Evolutionary conservation across 2,797 vertebrate genomes (phyloP).

Genomic region (Chromobotia macracanthus): DNA sequence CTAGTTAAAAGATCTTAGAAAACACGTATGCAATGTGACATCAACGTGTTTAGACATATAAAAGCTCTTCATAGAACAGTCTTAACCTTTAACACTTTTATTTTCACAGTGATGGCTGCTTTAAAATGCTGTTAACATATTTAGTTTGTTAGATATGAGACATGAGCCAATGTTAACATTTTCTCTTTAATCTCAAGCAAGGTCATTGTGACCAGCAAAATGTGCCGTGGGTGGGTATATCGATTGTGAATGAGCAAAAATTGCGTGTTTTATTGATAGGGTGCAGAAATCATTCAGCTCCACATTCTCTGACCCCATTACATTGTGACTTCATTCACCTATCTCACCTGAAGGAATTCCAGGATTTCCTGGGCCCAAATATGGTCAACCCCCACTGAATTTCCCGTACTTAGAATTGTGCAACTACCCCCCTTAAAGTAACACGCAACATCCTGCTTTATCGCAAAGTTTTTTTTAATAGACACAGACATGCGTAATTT

Average conservation of each 20-base stretch:
- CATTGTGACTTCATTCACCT: conserved; percentile 62
- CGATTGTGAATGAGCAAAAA: conserved; percentile 40
- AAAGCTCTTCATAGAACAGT: not conserved
- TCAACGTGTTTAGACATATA: not conserved
- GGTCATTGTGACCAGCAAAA: conserved; percentile 17
- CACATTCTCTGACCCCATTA: conserved; percentile 32
- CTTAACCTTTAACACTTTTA: not conserved
- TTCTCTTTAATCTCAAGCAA: conserved; percentile 8
- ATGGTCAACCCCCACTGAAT: conserved; percentile 68
- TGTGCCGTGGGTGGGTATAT: not conserved
- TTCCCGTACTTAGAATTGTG: conserved; percentile 54
- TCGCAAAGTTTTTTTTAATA: conserved; percentile 4
- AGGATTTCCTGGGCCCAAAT: conserved; percentile 76
- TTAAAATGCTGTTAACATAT: not conserved
- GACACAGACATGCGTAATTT: not conserved
- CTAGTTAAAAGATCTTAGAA: conserved; percentile 39
- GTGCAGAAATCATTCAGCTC: conserved; percentile 34
- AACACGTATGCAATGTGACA: conserved; percentile 27
- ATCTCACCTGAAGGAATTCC: conserved; percentile 71
- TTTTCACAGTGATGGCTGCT: not conserved
- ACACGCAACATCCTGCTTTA: conserved; percentile 53
- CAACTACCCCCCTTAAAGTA: conserved; percentile 59
- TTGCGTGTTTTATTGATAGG: conserved; percentile 45
- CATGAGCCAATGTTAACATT: not conserved
- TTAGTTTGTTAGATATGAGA: not conserved